Conservation (phyloP, 2,113 vertebrate species). For the Oriolus oriolus region DNA sequence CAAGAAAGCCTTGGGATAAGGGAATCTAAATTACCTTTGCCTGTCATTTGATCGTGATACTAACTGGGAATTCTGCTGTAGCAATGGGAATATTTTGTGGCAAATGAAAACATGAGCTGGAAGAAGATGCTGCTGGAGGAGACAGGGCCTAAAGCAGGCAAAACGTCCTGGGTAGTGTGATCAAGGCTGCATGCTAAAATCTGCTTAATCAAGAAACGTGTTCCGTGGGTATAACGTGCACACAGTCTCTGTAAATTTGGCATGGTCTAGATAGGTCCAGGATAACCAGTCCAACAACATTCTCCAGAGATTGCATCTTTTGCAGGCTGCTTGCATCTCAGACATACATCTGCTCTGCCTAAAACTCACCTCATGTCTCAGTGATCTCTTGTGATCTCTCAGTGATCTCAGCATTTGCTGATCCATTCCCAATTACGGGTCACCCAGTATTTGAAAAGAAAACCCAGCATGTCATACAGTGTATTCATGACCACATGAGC, state of each 20-base stretch:
- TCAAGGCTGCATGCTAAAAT: background rate
- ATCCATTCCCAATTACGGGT: background rate
- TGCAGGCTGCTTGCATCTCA: background rate
- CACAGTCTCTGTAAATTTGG: background rate
- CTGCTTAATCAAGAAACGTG: background rate
- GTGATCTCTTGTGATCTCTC: background rate
- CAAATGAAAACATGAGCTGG: background rate
- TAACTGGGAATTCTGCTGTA: background rate
- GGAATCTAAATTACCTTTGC: background rate
- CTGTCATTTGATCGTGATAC: background rate
- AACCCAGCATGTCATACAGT: background rate
- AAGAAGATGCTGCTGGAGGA: background rate
- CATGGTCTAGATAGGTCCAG: background rate
- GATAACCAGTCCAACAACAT: constrained; percentile 53
- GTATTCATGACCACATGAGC: background rate
- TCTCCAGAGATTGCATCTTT: constrained; percentile 22
- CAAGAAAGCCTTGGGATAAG: background rate
- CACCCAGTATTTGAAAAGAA: background rate
- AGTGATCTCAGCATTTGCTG: background rate
- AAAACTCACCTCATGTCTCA: background rate
- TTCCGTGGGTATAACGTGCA: background rate
- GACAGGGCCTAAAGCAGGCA: background rate
- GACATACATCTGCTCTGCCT: background rate
- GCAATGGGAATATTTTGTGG: background rate
- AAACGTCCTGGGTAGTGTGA: background rate